Conservation (phyloP, 2,888 invertebrate species). For the Calameuta idolon region DNA sequence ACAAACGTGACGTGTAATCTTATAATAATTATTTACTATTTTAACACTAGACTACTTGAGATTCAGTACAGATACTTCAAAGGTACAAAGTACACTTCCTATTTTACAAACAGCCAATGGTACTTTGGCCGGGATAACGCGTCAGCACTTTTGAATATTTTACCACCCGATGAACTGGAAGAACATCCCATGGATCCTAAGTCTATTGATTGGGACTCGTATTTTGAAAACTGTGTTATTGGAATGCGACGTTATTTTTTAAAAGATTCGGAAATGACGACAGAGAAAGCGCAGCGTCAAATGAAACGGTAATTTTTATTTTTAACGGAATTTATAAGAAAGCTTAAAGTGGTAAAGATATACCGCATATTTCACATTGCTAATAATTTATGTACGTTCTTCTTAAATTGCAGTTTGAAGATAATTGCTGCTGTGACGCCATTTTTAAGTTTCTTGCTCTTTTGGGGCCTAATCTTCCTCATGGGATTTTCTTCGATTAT, state of each 20-base stretch:
- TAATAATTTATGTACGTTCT: not conserved
- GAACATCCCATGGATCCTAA: conserved; percentile 68
- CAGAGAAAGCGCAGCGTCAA: conserved; percentile 29
- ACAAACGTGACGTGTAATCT: not conserved
- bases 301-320: conserved; percentile 35
- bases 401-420: conserved; percentile 35
- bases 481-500: conserved; percentile 21
- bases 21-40: not conserved
- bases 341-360: not conserved
- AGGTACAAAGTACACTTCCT: conserved; percentile 67
- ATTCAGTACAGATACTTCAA: conserved; percentile 68
- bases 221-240: conserved; percentile 69
- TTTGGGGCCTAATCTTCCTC: conserved; percentile 28
- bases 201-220: conserved; percentile 68
- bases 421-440: conserved; percentile 36
- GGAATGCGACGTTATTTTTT: conserved; percentile 69
- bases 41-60: conserved; percentile 65
- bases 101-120: conserved; percentile 70
- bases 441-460: conserved; percentile 30
- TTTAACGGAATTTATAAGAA: not conserved
- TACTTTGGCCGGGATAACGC: conserved; percentile 59
- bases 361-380: not conserved
- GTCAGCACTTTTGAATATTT: conserved; percentile 49
- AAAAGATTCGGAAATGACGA: conserved; percentile 63
- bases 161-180: conserved; percentile 54